These are phyloP conservation scores for Saccostrea glomerata DNA, from an alignment of 1,140 invertebrate genomes.

Conservation along the genomic window DNA sequence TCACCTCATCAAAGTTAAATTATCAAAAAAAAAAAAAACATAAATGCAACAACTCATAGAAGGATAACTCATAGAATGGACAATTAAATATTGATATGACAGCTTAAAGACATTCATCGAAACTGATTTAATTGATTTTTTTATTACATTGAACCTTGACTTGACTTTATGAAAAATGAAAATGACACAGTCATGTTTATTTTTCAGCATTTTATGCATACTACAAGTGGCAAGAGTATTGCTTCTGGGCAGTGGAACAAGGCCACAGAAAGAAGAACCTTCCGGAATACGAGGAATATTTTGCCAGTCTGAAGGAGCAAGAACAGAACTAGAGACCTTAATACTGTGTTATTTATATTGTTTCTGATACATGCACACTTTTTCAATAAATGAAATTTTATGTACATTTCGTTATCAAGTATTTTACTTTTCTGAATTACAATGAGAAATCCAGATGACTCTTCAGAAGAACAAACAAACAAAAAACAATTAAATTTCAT, in stretches of 20 bases:
- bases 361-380: neutral
- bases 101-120: too few species aligned
- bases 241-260: neutral
- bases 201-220: neutral
- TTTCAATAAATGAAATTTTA: neutral
- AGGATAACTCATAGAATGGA: too few species aligned
- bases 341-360: neutral
- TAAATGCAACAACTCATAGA: too few species aligned
- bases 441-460: neutral
- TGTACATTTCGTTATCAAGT: neutral
- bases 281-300: slow-evolving; percentile 6
- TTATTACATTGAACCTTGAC: too few species aligned
- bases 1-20: too few species aligned
- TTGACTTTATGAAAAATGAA: too few species aligned
- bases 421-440: neutral
- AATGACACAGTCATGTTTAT: neutral
- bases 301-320: neutral
- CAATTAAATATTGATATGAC: too few species aligned
- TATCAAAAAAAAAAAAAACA: too few species aligned
- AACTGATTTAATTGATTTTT: too few species aligned
- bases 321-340: neutral
- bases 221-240: slow-evolving; percentile 15
- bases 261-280: slow-evolving; percentile 7
- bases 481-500: too few species aligned
- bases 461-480: too few species aligned